Evolutionary conservation across 2,888 invertebrate genomes (phyloP).

Genomic region (Melieria omissa): DNA sequence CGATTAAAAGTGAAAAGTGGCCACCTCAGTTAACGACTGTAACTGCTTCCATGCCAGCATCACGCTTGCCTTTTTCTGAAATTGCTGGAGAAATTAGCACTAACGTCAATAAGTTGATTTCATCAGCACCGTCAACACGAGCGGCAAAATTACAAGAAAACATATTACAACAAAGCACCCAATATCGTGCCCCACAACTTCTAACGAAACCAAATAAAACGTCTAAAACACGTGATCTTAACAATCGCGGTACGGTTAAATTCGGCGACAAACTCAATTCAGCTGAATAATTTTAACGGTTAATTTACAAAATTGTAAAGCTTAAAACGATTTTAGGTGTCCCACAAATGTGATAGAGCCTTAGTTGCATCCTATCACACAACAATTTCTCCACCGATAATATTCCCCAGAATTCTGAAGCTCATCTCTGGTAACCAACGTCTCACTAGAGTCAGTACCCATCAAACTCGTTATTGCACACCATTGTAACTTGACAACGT

Average conservation of each 20-base stretch:
- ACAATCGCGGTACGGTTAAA: constrained; percentile 56
- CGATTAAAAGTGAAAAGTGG: constrained; percentile 55
- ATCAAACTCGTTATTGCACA: too few relatives aligned
- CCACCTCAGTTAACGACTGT: constrained; percentile 41
- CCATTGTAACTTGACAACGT: too few relatives aligned
- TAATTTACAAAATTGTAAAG: neutral
- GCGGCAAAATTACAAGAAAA: neutral
- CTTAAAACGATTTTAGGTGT: too few relatives aligned
- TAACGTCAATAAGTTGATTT: too few relatives aligned
- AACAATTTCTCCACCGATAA: too few relatives aligned
- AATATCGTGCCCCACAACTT: neutral
- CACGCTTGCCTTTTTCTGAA: neutral
- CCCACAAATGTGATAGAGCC: too few relatives aligned
- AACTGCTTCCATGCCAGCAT: constrained; percentile 16
- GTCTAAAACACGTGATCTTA: constrained; percentile 40
- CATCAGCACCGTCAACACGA: too few relatives aligned
- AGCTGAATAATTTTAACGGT: constrained; percentile 26
- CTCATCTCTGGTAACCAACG: too few relatives aligned
- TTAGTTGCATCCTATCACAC: too few relatives aligned
- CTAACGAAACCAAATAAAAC: neutral
- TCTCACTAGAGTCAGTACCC: too few relatives aligned
- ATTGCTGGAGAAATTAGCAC: too few relatives aligned
- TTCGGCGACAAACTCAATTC: constrained; percentile 55
- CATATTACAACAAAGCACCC: neutral
- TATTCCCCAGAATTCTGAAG: too few relatives aligned